phyloP scores from a whole-genome alignment of 2,797 vertebrate species.

The Poeciliopsis presidionis region DNA sequence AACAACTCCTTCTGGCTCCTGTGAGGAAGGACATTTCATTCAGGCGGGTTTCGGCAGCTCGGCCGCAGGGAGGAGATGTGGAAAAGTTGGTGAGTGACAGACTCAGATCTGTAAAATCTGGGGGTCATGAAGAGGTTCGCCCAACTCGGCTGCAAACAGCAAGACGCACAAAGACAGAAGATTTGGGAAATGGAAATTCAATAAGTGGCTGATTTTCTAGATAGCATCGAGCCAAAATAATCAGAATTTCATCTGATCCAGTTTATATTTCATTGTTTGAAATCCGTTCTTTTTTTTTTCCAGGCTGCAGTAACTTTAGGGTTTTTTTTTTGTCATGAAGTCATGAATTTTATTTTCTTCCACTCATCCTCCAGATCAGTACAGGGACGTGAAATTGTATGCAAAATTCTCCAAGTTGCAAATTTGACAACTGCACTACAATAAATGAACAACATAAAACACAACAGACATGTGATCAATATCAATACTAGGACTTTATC shows the following conservation, averaged over 20 bases:
- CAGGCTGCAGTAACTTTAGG: too few species aligned
- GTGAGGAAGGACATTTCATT: constrained; percentile 75
- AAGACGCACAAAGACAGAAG: background rate
- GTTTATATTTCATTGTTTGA: background rate
- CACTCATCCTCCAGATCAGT: background rate
- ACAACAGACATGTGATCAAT: too few species aligned
- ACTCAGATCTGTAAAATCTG: constrained; percentile 39
- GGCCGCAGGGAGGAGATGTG: constrained; percentile 29
- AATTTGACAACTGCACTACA: background rate
- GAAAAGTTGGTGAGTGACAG: constrained; percentile 60
- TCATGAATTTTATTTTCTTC: background rate
- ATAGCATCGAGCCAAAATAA: background rate
- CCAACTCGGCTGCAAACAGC: constrained; percentile 30
- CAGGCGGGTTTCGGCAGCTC: constrained; percentile 65
- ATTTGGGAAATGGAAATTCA: background rate
- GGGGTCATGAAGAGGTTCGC: constrained; percentile 66
- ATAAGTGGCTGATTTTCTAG: background rate
- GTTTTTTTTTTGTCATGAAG: too few species aligned
- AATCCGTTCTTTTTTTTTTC: too few species aligned
- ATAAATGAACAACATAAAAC: too few species aligned
- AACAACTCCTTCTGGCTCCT: constrained; percentile 84
- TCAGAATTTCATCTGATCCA: background rate
- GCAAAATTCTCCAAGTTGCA: background rate
- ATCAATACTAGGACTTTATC: too few species aligned
- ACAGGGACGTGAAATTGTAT: background rate